Percentiles rank a stretch among this genome's conserved stretches.
phyloP scores from a whole-genome alignment of 2,888 invertebrate species.

The Tachina fera region DNA sequence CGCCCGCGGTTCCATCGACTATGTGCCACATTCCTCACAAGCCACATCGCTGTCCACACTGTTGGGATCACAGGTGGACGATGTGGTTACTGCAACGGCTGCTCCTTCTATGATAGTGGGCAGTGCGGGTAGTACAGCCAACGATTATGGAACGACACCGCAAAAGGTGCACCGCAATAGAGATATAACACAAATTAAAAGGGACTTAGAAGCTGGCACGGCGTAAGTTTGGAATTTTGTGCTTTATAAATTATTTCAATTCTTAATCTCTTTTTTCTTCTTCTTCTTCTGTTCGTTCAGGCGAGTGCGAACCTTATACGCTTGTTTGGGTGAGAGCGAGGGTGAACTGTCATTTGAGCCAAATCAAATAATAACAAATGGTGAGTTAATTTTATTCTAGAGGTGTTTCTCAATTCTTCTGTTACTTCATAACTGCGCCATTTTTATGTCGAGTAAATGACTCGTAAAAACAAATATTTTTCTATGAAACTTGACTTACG shows the following conservation, averaged over 20 bases:
- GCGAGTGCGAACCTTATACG: constrained; percentile 96
- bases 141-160: constrained; percentile 77
- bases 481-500: no score
- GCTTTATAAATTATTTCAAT: constrained; percentile 3
- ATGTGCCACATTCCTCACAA: constrained; percentile 79
- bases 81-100: constrained; percentile 79
- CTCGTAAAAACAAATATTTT: no score
- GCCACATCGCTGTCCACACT: constrained; percentile 79
- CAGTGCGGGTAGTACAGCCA: constrained; percentile 72
- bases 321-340: constrained; percentile 97
- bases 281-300: constrained; percentile 81
- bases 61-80: constrained; percentile 79
- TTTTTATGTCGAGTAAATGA: no score
- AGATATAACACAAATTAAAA: constrained; percentile 82
- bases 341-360: constrained; percentile 99
- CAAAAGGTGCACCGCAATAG: constrained; percentile 86
- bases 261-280: neutral
- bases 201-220: constrained; percentile 81
- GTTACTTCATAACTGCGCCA: no score
- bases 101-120: constrained; percentile 78
- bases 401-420: no score
- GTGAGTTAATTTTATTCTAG: constrained; percentile 83
- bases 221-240: constrained; percentile 78
- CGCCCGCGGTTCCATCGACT: constrained; percentile 79
- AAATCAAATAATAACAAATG: constrained; percentile 98